phyloP scores from a whole-genome alignment of 2,888 invertebrate species.

The Salpingus planirostris region DNA sequence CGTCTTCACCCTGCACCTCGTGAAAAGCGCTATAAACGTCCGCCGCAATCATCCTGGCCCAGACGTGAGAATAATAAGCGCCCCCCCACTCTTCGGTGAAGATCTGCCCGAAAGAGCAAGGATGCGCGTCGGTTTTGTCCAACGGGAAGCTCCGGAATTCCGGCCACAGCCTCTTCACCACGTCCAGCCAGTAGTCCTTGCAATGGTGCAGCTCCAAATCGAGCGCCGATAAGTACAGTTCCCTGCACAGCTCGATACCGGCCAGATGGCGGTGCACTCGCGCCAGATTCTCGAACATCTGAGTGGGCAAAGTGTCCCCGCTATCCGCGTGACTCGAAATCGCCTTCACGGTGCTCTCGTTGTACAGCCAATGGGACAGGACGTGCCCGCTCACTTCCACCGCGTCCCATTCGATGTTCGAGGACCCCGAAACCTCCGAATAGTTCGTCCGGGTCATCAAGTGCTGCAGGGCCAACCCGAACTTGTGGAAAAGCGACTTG shows the following conservation, averaged over 20 bases:
- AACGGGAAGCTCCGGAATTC: slow-evolving; percentile 69
- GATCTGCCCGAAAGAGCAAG: slow-evolving; percentile 76
- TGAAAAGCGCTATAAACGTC: slow-evolving; percentile 82
- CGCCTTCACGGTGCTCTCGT: slow-evolving; percentile 46
- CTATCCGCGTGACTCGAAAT: slow-evolving; percentile 70
- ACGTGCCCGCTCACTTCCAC: slow-evolving; percentile 76
- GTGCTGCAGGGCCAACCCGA: slow-evolving; percentile 83
- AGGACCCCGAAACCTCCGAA: slow-evolving; percentile 74
- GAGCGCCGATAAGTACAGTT: slow-evolving; percentile 71
- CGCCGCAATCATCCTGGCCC: slow-evolving; percentile 85
- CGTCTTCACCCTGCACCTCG: slow-evolving; percentile 51
- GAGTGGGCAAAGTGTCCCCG: slow-evolving; percentile 60
- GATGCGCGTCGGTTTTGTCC: slow-evolving; percentile 72
- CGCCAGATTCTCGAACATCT: slow-evolving; percentile 54
- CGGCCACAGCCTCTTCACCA: slow-evolving; percentile 71
- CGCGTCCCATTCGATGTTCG: slow-evolving; percentile 91
- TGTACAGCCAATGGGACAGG: slow-evolving; percentile 71
- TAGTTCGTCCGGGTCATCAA: slow-evolving; percentile 73
- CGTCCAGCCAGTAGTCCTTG: slow-evolving; percentile 72
- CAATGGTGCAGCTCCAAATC: slow-evolving; percentile 76
- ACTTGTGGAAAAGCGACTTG: slow-evolving; percentile 67
- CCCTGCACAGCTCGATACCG: slow-evolving; percentile 68
- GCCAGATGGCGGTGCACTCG: slow-evolving; percentile 64
- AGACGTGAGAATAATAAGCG: slow-evolving; percentile 75
- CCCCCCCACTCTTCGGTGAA: slow-evolving; percentile 78